Percentiles rank a stretch among this genome's conserved stretches.
These are phyloP conservation scores for Adrianichthys oophorus DNA, from an alignment of 2,797 vertebrate species.

Conservation along the genomic window DNA sequence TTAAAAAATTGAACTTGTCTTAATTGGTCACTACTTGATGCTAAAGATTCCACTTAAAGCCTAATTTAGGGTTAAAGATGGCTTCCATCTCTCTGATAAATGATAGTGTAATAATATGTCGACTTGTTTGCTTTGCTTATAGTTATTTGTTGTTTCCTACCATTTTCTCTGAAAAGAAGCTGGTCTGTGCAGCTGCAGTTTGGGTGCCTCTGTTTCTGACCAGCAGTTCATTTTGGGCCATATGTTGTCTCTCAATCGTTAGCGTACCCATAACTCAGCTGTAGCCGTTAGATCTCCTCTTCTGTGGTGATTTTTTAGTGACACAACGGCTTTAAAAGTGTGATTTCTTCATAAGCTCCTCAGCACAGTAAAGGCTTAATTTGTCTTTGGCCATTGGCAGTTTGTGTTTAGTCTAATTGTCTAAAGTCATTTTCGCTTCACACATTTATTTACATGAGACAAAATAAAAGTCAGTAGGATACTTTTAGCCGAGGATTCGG, in stretches of 20 bases:
- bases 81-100: constrained; percentile 46
- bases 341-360: too few relatives aligned
- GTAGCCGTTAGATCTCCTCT: too few relatives aligned
- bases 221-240: constrained; percentile 42
- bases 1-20: too few relatives aligned
- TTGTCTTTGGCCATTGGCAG: too few relatives aligned
- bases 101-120: constrained; percentile 15
- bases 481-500: too few relatives aligned
- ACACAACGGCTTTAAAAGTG: too few relatives aligned
- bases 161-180: constrained; percentile 11
- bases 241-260: constrained; percentile 44
- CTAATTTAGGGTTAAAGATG: constrained; percentile 26
- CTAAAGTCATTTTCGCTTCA: too few relatives aligned
- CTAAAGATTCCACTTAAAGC: constrained; percentile 23
- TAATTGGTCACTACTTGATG: neutral
- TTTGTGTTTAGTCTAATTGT: too few relatives aligned
- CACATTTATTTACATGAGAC: too few relatives aligned
- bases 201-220: constrained; percentile 57
- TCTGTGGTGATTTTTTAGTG: too few relatives aligned
- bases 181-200: constrained; percentile 25
- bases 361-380: too few relatives aligned
- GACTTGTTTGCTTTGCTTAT: constrained; percentile 38
- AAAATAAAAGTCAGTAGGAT: too few relatives aligned
- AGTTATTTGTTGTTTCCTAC: constrained; percentile 53
- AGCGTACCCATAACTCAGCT: constrained; percentile 19